These are phyloP conservation scores for Miniopterus natalensis DNA, from an alignment of 2,113 vertebrate genomes.

Conservation along the genomic window DNA sequence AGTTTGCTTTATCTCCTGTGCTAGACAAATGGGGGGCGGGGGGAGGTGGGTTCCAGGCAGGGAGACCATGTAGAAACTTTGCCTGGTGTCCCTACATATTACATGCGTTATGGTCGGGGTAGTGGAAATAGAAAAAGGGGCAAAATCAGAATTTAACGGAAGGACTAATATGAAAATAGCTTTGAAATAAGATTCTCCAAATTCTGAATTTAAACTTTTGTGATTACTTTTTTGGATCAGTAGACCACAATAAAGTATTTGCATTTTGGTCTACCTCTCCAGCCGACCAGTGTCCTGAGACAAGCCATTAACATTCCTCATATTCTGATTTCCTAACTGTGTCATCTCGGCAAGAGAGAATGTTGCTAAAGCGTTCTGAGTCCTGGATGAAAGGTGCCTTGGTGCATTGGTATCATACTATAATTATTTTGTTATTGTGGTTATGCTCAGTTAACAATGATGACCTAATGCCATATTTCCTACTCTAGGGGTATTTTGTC, in stretches of 20 bases:
- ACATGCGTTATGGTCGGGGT: neutral
- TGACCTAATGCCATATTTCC: constrained; percentile 27
- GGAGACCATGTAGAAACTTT: neutral
- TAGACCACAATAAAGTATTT: constrained; percentile 33
- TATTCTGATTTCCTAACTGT: neutral
- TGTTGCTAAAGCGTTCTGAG: neutral
- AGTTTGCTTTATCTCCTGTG: neutral
- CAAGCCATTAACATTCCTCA: constrained; percentile 48
- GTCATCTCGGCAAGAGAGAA: neutral
- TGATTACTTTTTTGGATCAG: neutral
- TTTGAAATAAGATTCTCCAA: constrained; percentile 34
- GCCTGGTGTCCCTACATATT: neutral
- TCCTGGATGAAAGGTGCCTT: neutral
- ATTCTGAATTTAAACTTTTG: constrained; percentile 1
- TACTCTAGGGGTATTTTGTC: constrained; percentile 44
- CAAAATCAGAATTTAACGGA: neutral
- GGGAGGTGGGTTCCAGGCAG: neutral
- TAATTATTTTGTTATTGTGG: neutral
- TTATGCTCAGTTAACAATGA: neutral
- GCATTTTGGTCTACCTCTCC: constrained; percentile 14
- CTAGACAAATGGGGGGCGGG: neutral
- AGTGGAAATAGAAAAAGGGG: neutral
- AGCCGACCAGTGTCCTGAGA: constrained; percentile 54
- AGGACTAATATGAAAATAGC: neutral
- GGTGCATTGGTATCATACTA: neutral